Evolutionary conservation across 2,797 vertebrate species (phyloP).

Genomic region (Lophius americanus): DNA sequence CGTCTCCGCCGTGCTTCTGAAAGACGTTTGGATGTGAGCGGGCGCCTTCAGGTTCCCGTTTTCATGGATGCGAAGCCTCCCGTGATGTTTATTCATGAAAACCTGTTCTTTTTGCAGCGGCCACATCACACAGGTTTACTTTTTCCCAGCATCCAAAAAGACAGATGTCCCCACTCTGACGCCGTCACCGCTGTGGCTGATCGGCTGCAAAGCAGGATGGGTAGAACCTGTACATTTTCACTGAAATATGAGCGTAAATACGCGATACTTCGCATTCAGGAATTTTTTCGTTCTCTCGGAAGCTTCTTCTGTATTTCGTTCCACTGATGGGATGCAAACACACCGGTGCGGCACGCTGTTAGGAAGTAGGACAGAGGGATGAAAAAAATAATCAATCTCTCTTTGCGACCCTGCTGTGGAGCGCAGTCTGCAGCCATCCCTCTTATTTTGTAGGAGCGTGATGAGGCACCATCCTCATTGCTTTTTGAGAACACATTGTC

Average conservation of each 20-base stretch:
- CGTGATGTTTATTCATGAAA: constrained; percentile 61
- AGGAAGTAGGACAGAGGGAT: constrained; percentile 52
- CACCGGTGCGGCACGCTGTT: constrained; percentile 36
- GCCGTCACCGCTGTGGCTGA: constrained; percentile 26
- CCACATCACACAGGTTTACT: constrained; percentile 57
- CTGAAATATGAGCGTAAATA: constrained; percentile 38
- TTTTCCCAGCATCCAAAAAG: constrained; percentile 54
- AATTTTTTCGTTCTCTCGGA: constrained; percentile 16
- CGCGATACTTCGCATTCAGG: constrained; percentile 37
- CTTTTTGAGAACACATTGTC: constrained; percentile 46
- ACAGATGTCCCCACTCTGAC: constrained; percentile 60
- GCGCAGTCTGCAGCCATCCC: constrained; percentile 23
- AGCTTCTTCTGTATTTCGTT: constrained; percentile 34
- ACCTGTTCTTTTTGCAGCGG: constrained; percentile 48
- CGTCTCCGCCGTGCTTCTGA: constrained; percentile 36
- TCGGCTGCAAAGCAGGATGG: constrained; percentile 23
- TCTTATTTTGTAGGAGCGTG: constrained; percentile 38
- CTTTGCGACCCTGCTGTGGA: constrained; percentile 23
- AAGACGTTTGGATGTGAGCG: constrained; percentile 46
- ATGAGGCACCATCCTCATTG: constrained; percentile 39
- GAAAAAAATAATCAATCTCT: constrained; percentile 57
- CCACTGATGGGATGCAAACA: constrained; percentile 57
- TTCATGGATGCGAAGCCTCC: constrained; percentile 51
- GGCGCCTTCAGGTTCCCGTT: constrained; percentile 44
- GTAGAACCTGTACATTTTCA: constrained; percentile 15